These are phyloP conservation scores for Notarius lentiginosus DNA, from an alignment of 2,113 vertebrate species.

Conservation along the genomic window DNA sequence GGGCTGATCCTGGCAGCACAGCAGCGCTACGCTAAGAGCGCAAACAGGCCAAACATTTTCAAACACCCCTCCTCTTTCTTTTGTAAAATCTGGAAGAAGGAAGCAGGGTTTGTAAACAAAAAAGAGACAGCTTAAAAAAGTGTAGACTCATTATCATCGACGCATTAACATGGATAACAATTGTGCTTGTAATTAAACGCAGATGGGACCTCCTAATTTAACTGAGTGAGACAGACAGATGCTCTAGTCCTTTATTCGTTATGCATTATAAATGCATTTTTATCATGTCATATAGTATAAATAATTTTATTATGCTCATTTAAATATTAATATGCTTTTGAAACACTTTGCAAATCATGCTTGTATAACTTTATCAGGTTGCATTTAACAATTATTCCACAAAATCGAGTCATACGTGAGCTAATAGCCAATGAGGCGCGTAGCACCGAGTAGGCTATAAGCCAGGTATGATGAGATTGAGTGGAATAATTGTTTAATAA, in stretches of 20 bases:
- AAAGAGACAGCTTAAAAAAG: background rate
- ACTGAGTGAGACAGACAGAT: constrained; percentile 3
- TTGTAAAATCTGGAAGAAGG: background rate
- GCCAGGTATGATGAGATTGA: too few relatives aligned
- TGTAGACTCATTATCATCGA: constrained; percentile 9
- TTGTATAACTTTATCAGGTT: background rate
- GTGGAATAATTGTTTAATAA: too few relatives aligned
- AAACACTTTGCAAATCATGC: background rate
- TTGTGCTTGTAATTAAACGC: constrained; percentile 30
- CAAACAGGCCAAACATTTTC: constrained; percentile 14
- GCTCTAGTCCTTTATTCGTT: background rate
- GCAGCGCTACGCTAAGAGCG: background rate
- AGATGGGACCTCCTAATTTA: constrained; percentile 20
- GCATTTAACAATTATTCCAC: background rate
- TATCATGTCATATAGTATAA: background rate
- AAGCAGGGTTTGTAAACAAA: constrained; percentile 13
- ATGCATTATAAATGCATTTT: too few relatives aligned
- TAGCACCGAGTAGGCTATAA: too few relatives aligned
- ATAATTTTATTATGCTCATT: background rate
- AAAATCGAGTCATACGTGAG: too few relatives aligned
- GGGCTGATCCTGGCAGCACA: constrained; percentile 8
- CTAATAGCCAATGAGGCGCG: too few relatives aligned
- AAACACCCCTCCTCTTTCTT: background rate
- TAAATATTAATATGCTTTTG: background rate
- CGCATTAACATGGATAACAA: constrained; percentile 18